Evolutionary conservation across 2,888 invertebrate species (phyloP).

Genomic region (Fragum sueziense): DNA sequence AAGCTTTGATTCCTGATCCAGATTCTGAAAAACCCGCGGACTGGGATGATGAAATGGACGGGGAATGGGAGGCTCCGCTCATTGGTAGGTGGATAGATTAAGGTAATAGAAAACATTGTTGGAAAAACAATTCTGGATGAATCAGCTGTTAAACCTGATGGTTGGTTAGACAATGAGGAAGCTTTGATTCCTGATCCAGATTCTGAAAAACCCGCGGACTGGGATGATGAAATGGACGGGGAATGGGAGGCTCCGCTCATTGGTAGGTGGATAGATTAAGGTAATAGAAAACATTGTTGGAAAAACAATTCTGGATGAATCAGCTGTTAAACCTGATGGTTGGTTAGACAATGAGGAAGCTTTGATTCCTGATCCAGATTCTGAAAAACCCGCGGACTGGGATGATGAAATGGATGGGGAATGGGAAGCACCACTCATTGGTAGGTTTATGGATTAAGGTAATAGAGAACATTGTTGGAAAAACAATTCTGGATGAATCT

Average conservation of each 20-base stretch:
- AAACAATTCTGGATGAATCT: slow-evolving; percentile 89
- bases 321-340: slow-evolving; percentile 92
- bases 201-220: slow-evolving; percentile 94
- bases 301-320: slow-evolving; percentile 90
- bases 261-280: too few relatives aligned
- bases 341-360: slow-evolving; percentile 97
- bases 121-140: slow-evolving; percentile 92
- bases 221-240: slow-evolving; percentile 99
- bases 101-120: too few relatives aligned
- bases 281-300: too few relatives aligned
- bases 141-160: slow-evolving; percentile 91
- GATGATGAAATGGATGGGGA: slow-evolving; percentile 99
- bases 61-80: slow-evolving; percentile 98
- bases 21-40: slow-evolving; percentile 94
- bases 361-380: slow-evolving; percentile 91
- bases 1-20: slow-evolving; percentile 91
- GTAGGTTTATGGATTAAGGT: too few relatives aligned
- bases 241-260: slow-evolving; percentile 98
- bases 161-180: slow-evolving; percentile 96
- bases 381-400: slow-evolving; percentile 95
- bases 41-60: slow-evolving; percentile 99
- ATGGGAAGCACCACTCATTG: slow-evolving; percentile 96
- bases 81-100: too few relatives aligned
- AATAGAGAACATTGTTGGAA: too few relatives aligned
- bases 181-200: slow-evolving; percentile 92